A percentile compares a stretch with the other conserved stretches of the same genome.
phyloP scores from a whole-genome alignment of 2,797 vertebrate genomes.

The Taeniopygia guttata region DNA sequence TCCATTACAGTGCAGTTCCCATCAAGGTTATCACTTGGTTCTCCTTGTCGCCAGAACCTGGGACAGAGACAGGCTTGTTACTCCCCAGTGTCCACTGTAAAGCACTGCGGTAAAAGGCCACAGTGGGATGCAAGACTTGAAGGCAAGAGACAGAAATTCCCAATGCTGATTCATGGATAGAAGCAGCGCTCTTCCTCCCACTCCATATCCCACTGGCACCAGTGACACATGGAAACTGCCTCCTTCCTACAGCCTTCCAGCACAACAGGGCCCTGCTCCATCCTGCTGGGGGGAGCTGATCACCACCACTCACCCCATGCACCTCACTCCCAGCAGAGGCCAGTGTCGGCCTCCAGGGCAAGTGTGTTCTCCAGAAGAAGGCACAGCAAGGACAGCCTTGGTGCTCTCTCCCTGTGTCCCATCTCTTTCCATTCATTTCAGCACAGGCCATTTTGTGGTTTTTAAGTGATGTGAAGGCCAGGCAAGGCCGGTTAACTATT shows the following conservation, averaged over 20 bases:
- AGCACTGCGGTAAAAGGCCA: neutral
- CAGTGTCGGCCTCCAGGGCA: neutral
- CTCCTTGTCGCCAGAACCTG: neutral
- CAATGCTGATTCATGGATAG: neutral
- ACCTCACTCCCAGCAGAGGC: neutral
- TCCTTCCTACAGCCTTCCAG: neutral
- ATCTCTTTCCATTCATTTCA: neutral
- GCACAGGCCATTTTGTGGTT: neutral
- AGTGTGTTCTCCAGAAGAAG: neutral
- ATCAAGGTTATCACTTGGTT: rapidly evolving
- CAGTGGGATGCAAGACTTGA: neutral
- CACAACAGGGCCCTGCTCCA: neutral
- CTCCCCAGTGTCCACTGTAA: rapidly evolving
- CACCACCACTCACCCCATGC: neutral
- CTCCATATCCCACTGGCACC: neutral
- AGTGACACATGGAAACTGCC: neutral
- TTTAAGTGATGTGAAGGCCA: rapidly evolving
- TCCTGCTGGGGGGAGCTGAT: neutral
- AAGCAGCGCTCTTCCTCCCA: neutral
- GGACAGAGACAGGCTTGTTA: neutral
- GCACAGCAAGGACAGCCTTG: neutral
- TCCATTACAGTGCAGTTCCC: rapidly evolving
- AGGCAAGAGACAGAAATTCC: neutral
- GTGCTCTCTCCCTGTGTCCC: neutral
- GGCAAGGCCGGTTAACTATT: too few species aligned